These are phyloP conservation scores for Trinorchestia longiramus DNA, from an alignment of 1,140 invertebrate species.

Conservation along the genomic window DNA sequence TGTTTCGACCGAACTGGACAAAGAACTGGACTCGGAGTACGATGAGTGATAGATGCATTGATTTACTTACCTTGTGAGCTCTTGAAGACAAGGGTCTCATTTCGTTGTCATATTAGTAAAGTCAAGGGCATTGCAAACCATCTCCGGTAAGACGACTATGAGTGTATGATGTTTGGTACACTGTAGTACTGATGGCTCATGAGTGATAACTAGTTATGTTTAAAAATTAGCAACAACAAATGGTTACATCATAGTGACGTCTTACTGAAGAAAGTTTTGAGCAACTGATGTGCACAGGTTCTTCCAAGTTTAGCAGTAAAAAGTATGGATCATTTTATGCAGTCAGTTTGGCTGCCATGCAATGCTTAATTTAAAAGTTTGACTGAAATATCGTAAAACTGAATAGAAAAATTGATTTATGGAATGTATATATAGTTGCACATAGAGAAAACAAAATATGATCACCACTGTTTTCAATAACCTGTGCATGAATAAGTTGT, in stretches of 20 bases:
- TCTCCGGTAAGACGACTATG: neutral
- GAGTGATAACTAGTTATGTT: neutral
- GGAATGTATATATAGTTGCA: neutral
- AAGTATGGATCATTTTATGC: neutral
- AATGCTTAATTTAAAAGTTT: neutral
- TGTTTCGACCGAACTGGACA: neutral
- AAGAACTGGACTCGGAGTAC: neutral
- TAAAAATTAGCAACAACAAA: too few relatives aligned
- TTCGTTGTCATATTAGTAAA: neutral
- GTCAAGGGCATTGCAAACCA: neutral
- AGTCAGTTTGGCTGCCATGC: neutral
- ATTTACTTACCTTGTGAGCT: neutral
- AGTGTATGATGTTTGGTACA: neutral
- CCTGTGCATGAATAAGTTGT: neutral
- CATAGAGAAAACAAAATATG: neutral
- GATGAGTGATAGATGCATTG: neutral
- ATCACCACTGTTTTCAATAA: neutral
- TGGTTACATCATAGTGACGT: neutral
- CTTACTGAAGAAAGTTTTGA: neutral
- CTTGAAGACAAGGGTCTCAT: neutral
- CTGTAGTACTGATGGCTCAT: neutral
- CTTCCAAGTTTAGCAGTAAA: neutral
- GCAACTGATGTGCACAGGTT: constrained; percentile 21
- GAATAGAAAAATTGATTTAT: neutral
- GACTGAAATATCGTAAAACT: neutral